phyloP scores from a whole-genome alignment of 2,797 vertebrate genomes.

The Molothrus aeneus region DNA sequence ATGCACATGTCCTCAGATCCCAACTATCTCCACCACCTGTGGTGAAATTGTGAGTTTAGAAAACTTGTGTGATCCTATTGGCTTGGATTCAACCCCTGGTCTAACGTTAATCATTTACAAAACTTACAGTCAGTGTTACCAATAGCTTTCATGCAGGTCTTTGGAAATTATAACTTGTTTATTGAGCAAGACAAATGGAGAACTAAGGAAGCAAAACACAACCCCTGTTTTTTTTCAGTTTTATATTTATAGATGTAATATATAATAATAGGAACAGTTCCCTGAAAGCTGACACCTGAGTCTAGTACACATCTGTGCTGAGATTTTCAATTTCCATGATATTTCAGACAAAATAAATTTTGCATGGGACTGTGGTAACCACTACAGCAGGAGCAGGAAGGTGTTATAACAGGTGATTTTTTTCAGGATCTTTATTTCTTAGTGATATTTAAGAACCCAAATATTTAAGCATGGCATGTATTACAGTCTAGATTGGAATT shows the following conservation, averaged over 20 bases:
- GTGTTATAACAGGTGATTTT: background rate
- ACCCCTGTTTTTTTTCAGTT: background rate
- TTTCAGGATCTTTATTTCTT: background rate
- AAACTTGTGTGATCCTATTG: background rate
- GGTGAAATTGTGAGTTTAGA: background rate
- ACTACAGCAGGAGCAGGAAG: background rate
- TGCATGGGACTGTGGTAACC: background rate
- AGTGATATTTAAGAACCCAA: background rate
- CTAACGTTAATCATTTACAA: fast-evolving
- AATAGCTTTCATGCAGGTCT: background rate
- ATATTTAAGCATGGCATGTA: background rate
- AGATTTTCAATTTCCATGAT: background rate
- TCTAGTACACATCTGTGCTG: background rate
- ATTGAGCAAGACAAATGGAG: background rate
- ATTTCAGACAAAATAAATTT: background rate
- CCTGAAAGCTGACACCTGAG: background rate
- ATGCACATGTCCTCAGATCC: background rate
- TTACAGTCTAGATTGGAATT: background rate
- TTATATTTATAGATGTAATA: background rate
- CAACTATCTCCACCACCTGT: background rate
- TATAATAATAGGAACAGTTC: background rate
- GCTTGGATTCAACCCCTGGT: background rate
- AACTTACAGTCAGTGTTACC: background rate
- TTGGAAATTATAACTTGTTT: background rate
- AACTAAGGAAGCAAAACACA: background rate